A percentile compares a stretch with the other conserved stretches of the same genome.
phyloP scores from a whole-genome alignment of 1,140 invertebrate genomes.

The Matsumurasca onukii region DNA sequence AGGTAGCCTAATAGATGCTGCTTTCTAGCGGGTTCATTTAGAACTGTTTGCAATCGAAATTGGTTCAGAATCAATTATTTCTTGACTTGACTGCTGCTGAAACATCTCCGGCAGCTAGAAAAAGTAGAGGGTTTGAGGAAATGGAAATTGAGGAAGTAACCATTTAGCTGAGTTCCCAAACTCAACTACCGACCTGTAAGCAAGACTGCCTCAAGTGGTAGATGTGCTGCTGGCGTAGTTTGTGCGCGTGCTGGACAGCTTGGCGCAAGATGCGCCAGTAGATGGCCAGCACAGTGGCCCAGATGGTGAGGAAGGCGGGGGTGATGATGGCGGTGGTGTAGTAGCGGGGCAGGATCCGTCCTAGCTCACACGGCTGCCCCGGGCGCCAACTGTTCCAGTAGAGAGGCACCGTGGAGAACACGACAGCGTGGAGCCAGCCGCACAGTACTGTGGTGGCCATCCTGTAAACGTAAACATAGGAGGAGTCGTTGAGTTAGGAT shows the following conservation, averaged over 20 bases:
- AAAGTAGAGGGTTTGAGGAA: too few species aligned
- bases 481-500: too few species aligned
- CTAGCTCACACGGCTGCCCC: slow-evolving; percentile 57
- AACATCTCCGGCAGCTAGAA: too few species aligned
- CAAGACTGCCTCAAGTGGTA: slow-evolving; percentile 54
- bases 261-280: slow-evolving; percentile 74
- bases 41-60: too few species aligned
- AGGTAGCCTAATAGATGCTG: too few species aligned
- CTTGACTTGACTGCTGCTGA: too few species aligned
- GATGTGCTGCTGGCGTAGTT: slow-evolving; percentile 57
- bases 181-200: too few species aligned
- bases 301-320: slow-evolving; percentile 66
- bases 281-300: slow-evolving; percentile 68
- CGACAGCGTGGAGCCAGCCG: slow-evolving; percentile 60
- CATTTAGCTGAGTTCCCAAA: too few species aligned
- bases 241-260: slow-evolving; percentile 63
- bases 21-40: too few species aligned
- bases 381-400: slow-evolving; percentile 70
- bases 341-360: slow-evolving; percentile 50
- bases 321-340: slow-evolving; percentile 66
- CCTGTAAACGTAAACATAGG: slow-evolving; percentile 42
- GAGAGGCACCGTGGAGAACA: slow-evolving; percentile 62
- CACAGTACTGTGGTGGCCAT: slow-evolving; percentile 59
- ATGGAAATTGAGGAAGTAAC: too few species aligned
- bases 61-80: too few species aligned